Conservation (phyloP, 2,113 vertebrate genomes). For the Coturnix japonica region DNA sequence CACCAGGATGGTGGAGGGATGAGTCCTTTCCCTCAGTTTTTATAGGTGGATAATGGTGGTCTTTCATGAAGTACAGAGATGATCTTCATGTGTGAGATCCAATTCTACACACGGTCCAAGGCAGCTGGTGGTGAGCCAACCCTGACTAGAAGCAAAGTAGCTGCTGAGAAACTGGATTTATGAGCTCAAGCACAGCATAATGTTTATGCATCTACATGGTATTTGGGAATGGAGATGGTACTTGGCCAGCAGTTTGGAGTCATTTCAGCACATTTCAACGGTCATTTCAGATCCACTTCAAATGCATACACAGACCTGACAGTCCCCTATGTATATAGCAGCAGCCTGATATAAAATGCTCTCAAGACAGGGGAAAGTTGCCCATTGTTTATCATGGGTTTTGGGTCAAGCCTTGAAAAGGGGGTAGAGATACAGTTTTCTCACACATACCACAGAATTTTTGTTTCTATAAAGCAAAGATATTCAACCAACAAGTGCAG, state of each 20-base stretch:
- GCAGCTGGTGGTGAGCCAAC: not conserved
- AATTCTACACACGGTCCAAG: not conserved
- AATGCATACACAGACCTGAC: not conserved
- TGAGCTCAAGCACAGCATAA: not conserved
- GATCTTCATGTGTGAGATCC: rapidly evolving
- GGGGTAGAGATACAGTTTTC: not conserved
- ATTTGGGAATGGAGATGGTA: not conserved
- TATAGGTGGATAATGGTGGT: rapidly evolving
- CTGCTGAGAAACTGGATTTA: not conserved
- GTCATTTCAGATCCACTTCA: not conserved
- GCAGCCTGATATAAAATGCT: not conserved
- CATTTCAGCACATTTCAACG: too few species aligned
- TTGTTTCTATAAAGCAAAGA: not conserved
- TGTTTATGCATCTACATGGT: not conserved
- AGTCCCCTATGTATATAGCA: not conserved
- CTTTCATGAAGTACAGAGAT: not conserved
- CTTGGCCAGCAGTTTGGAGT: not conserved
- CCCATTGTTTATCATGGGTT: not conserved
- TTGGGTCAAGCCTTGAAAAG: not conserved
- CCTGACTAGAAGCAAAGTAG: not conserved
- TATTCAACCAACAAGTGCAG: not conserved
- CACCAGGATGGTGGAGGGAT: not conserved
- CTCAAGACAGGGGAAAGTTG: not conserved
- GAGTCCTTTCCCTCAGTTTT: not conserved
- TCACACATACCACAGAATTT: not conserved